Base-by-base conservation (phyloP, 23 tunicate species). In the Trididemnum nubilum region DNA sequence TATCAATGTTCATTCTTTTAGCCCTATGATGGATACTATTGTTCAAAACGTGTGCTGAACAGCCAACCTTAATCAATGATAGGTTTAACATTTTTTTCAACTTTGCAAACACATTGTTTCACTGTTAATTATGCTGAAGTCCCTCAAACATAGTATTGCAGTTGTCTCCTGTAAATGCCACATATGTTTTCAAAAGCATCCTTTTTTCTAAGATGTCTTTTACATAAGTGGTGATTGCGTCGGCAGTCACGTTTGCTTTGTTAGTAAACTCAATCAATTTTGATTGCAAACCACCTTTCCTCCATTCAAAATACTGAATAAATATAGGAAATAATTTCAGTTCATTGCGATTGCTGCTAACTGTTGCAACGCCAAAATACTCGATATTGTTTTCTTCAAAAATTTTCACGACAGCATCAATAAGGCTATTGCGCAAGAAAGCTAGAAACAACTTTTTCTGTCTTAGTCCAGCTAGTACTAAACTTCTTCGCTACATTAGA, bases 251-350 rank as follows among this genome's bases (percentile, higher is more conserved):
- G 33, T 78, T 54, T 32, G 69, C n/a, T 36, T 30, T 78, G 72
- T 31, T 78, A 5, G 0, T 78, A 59, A 78, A 58, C 28, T 78
- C 82, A 19, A 78, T 58, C 67, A 57, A 9, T 59, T 78, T 78
- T 0, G 82, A 78, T 38, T 78, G 82, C 19, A 78, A 0, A 26
- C 72, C 72, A 23, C 67, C 82, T 58, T 78, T 58, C 72, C 59
- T 78, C 82, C 82, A 58, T 36, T 78, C 82, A 59, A 78, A 78
- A 58, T 78, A 78, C 72, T 78, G 82, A 61, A 78, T 72, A 58
- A 58, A 19, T 0, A 78, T 32, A 32, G 82, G 72, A 78, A 78
- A 78, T 22, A 78, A 59, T 32, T 78, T 78, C 28, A 32, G 12
- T 36, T 26, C 58, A 36, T 73, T 9, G 26, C 38, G 59, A 73